Evolutionary conservation across 2,888 invertebrate species (phyloP), one percentile per base, ranked within the genome.

Genomic region (Cataglyphis altisquamis): DNA sequence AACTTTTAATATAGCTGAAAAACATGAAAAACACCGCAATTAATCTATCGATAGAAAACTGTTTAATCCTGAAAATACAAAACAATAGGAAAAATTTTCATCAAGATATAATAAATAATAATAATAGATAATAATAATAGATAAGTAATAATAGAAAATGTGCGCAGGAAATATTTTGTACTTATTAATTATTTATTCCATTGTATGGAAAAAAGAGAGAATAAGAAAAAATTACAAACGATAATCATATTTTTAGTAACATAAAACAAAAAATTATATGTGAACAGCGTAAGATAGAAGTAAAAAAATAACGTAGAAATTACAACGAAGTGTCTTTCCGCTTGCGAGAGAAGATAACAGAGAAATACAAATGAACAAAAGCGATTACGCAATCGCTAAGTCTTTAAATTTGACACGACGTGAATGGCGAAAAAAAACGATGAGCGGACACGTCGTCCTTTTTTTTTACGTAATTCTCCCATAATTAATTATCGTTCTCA

Each of bases 311-410:
- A 32, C 5, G 32, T 32, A 32, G 32, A 29, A 29, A 29, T 8
- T 45, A 9, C 6, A 15, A 62, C n/a, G 25, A 32, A 21, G 15
- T 73, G 25, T 73, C 60, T 70, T 52, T n/a, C 32, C 29, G 8
- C 18, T 74, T 55, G 5, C 10, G 29, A 3, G 1, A 29, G 5
- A 48, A 63, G 15, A 74, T 63, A 45, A 74, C 62, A 29, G n/a
- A 41, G 1, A 41, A 62, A 74, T 63, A 32, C 18, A 63, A 62
- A 63, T 63, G 15, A 32, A 5, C n/a, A 45, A 45, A 73, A 62
- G 9, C 21, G 32, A n/a, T 55, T 55, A 57, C 9, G 25, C 1
- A 45, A 45, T 45, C 29, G 15, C 8, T n/a, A 12, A 3, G 8
- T 10, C 32, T 63, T 39, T 45, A 29, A 74, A 63, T 74, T 62